These are phyloP conservation scores for Nasua narica DNA, from an alignment of 2,797 vertebrate genomes.

Conservation along the genomic window DNA sequence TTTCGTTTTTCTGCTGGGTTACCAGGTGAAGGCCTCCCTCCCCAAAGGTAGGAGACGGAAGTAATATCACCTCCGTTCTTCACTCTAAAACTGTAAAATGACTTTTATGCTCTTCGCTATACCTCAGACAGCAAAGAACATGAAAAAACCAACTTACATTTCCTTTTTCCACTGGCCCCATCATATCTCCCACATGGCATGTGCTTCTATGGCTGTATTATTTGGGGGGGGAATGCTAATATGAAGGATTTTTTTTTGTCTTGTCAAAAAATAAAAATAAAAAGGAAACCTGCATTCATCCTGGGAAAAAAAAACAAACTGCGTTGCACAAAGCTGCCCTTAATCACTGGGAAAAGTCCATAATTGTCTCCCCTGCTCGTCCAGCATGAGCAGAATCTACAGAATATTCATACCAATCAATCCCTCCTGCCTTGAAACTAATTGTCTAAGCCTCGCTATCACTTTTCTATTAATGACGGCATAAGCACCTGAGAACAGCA, in stretches of 20 bases:
- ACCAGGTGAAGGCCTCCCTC: neutral
- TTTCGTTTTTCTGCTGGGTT: neutral
- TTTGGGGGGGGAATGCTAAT: neutral
- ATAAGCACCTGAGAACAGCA: slow-evolving; percentile 9
- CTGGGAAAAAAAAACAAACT: neutral
- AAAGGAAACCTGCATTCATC: neutral
- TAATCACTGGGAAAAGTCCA: slow-evolving; percentile 19
- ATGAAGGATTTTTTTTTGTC: slow-evolving; percentile 32
- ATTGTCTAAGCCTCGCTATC: slow-evolving; percentile 41
- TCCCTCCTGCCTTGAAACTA: slow-evolving; percentile 60
- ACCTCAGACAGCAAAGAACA: neutral
- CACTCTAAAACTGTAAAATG: neutral
- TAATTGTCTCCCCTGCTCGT: neutral
- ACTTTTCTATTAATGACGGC: slow-evolving; percentile 59
- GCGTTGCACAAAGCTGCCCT: neutral
- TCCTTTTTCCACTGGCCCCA: neutral
- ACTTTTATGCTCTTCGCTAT: neutral
- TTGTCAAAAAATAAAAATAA: neutral
- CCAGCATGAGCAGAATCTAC: neutral
- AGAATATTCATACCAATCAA: slow-evolving; percentile 35
- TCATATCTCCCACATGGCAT: neutral
- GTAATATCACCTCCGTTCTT: neutral
- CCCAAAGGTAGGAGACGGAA: neutral
- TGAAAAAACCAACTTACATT: neutral
- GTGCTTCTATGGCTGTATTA: neutral